Percentiles rank a stretch among this genome's conserved stretches.
These are phyloP conservation scores for Perca fluviatilis DNA, from an alignment of 2,113 vertebrate genomes.

Conservation along the genomic window DNA sequence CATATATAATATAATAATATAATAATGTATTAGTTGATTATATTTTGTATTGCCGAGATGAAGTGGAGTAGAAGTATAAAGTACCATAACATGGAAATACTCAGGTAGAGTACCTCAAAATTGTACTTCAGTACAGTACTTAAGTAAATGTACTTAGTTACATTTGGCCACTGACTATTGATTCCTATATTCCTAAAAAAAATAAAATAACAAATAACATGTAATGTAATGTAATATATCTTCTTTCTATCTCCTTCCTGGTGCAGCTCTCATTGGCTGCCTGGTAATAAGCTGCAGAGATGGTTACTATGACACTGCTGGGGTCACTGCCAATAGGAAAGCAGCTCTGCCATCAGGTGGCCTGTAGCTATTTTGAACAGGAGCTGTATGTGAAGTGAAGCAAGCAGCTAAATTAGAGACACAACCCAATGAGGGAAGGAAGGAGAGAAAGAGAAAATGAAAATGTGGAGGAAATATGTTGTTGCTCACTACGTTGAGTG, in stretches of 20 bases:
- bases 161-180: neutral
- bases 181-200: too few relatives aligned
- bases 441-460: neutral
- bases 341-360: slow-evolving; percentile 74
- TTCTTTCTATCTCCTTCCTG: slow-evolving; percentile 32
- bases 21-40: too few relatives aligned
- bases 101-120: too few relatives aligned
- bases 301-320: slow-evolving; percentile 83
- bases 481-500: neutral
- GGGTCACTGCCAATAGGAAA: slow-evolving; percentile 72
- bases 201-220: too few relatives aligned
- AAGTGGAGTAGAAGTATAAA: too few relatives aligned
- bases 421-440: slow-evolving; percentile 44
- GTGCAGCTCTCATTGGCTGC: slow-evolving; percentile 22
- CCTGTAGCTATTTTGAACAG: slow-evolving; percentile 83
- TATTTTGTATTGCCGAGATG: too few relatives aligned
- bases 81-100: too few relatives aligned
- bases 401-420: slow-evolving; percentile 81
- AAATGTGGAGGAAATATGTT: slow-evolving; percentile 31
- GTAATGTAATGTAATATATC: too few relatives aligned
- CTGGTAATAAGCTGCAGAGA: slow-evolving; percentile 58
- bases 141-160: too few relatives aligned
- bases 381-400: slow-evolving; percentile 82
- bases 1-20: too few relatives aligned
- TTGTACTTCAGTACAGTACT: too few relatives aligned